phyloP scores from a whole-genome alignment of 2,113 vertebrate genomes.

The Lycaon pictus region DNA sequence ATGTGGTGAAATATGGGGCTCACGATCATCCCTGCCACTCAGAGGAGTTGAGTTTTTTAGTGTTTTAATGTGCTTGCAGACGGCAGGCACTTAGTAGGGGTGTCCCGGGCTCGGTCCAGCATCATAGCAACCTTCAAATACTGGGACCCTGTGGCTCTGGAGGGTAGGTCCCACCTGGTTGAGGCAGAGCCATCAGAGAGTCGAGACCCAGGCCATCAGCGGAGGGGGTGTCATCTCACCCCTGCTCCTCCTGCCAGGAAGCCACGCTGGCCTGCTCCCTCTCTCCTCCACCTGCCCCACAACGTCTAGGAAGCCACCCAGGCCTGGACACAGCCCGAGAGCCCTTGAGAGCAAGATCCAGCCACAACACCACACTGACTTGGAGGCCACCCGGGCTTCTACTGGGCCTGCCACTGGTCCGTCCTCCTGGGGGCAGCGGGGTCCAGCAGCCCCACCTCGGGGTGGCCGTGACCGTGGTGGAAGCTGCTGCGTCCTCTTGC shows the following conservation, averaged over 20 bases:
- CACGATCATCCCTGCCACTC: neutral
- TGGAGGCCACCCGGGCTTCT: neutral
- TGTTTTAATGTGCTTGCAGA: neutral
- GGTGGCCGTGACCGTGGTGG: fast-evolving
- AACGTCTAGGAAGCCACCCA: neutral
- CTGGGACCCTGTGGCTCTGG: neutral
- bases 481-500: neutral
- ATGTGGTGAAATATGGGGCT: neutral
- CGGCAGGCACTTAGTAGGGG: fast-evolving
- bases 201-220: neutral
- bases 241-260: neutral
- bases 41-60: neutral
- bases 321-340: neutral
- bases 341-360: neutral
- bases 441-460: neutral
- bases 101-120: neutral
- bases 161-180: neutral
- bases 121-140: neutral
- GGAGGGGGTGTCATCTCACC: neutral
- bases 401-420: neutral
- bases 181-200: neutral
- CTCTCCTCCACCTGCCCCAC: neutral
- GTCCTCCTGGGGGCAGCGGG: neutral
- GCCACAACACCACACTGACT: fast-evolving
- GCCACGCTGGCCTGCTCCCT: fast-evolving